Evolutionary conservation across 2,888 invertebrate species (phyloP).

Genomic region (Ochropleura leucogaster): DNA sequence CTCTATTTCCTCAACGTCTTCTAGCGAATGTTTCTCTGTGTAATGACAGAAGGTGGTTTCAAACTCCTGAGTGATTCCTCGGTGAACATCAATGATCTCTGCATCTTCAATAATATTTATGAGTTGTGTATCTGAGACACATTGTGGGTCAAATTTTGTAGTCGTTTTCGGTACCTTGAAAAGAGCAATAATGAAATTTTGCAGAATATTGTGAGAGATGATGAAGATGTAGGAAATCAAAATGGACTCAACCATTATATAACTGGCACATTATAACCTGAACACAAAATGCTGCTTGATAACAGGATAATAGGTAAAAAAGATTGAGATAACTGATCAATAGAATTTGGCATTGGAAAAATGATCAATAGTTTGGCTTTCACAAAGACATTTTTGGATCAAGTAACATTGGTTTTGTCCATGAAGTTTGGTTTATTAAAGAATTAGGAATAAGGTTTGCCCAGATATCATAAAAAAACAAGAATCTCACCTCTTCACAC

Average conservation of each 20-base stretch:
- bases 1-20: background rate
- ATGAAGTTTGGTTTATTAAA: background rate
- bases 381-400: background rate
- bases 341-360: too few species aligned
- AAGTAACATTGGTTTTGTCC: background rate
- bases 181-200: background rate
- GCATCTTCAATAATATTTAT: conserved; percentile 80
- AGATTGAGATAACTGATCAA: background rate
- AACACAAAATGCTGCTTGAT: background rate
- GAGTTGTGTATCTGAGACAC: conserved; percentile 82
- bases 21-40: conserved; percentile 22
- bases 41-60: conserved; percentile 66
- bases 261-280: background rate
- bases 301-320: background rate
- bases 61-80: conserved; percentile 80
- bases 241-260: background rate
- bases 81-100: conserved; percentile 73
- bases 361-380: background rate
- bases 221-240: too few species aligned
- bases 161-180: conserved; percentile 69
- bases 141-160: conserved; percentile 82
- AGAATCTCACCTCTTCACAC: conserved; percentile 66
- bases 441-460: background rate
- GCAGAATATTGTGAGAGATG: background rate
- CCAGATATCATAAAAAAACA: too few species aligned